Evolutionary conservation across 1,140 invertebrate species (phyloP).

Genomic region (Hycleus phaleratus): DNA sequence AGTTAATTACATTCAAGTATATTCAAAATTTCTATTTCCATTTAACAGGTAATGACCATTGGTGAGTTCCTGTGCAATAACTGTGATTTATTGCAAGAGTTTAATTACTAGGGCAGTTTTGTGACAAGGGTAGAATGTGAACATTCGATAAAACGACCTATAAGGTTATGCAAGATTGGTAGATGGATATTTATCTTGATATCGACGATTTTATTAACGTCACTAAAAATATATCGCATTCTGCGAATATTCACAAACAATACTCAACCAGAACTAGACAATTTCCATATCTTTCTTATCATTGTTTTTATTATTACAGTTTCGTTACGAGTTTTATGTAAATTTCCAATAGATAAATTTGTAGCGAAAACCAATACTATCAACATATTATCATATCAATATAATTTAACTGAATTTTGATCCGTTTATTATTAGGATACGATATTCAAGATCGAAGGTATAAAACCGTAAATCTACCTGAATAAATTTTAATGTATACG

Average conservation of each 20-base stretch:
- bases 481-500: too few relatives aligned
- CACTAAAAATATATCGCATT: slow-evolving; percentile 6
- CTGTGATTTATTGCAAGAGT: slow-evolving; percentile 13
- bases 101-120: slow-evolving; percentile 10
- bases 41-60: slow-evolving; percentile 8
- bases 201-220: slow-evolving; percentile 2
- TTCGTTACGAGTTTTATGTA: slow-evolving; percentile 8
- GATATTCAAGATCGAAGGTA: too few relatives aligned
- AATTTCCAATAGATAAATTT: slow-evolving; percentile 5
- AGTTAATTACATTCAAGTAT: too few relatives aligned
- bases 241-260: neutral
- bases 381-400: too few relatives aligned
- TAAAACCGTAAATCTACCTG: too few relatives aligned
- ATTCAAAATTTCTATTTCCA: too few relatives aligned
- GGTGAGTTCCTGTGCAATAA: neutral
- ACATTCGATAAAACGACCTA: neutral
- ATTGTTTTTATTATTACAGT: slow-evolving; percentile 5
- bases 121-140: slow-evolving; percentile 2
- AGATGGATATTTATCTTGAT: neutral
- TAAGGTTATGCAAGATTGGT: neutral
- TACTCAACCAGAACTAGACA: slow-evolving; percentile 2
- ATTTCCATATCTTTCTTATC: neutral
- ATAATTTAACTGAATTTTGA: too few relatives aligned
- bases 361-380: too few relatives aligned
- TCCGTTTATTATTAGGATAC: too few relatives aligned